Base-by-base conservation (phyloP, 2,113 vertebrate species). In the Choloepus hoffmanni region DNA sequence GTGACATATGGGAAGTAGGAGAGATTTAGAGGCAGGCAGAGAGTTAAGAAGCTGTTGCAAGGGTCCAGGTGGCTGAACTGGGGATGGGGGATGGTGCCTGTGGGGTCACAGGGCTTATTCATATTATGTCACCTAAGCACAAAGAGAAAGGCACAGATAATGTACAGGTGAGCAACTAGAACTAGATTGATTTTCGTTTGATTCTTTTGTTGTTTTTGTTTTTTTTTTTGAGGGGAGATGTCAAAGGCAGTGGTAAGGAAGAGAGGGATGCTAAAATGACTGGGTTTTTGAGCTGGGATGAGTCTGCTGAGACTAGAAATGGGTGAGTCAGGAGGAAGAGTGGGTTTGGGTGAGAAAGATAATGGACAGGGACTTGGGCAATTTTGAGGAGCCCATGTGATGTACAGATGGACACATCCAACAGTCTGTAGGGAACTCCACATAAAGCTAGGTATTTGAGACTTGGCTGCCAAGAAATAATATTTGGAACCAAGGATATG, bases 161-260 rank as follows among this genome's bases (percentile, higher is more conserved):
- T 1, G 1, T 30, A 58, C 9, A 82, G 40, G 58, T 15, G 43
- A 36, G 30, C 28, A 50, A 53, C 70, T n/a, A 81, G 45, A 72
- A 40, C 23, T 60, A 67, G 10, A 72, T 2, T 65, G 50, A 33
- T 45, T 70, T 70, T 73, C 60, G 36, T 55, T 74, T 55, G 3
- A 15, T 14, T 55, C 14, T 15, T 81, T 30, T 12, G 79, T 68
- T 90, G 53, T 28, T 79, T 82, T 85, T 12, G 19, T 18, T 84
- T 76, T 82, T 18, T 93, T 65, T 83, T 85, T 63, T 48, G 15
- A 65, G 10, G 45, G 40, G n/a, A 43, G n/a, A 43, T 90, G 48
- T 94, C 85, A 68, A 82, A 92, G 89, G n/a, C 48, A 70, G 23
- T 67, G 24, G 26, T 43, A 72, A 82, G 60, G 43, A 50, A 88